phyloP scores from a whole-genome alignment of 2,113 vertebrate genomes.

The Artemisiospiza belli region DNA sequence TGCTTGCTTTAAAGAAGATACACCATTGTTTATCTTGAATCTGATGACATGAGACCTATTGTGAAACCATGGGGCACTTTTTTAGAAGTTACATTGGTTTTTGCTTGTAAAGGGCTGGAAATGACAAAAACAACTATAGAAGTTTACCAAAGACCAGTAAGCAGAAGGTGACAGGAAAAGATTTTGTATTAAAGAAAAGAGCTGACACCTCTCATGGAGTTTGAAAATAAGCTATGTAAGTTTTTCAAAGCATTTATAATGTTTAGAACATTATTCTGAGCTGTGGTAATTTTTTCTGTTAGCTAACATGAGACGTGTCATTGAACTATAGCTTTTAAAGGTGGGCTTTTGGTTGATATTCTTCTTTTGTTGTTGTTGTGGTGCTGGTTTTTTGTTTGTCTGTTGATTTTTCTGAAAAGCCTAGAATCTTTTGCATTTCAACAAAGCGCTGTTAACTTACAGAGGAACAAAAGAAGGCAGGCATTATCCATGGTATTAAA shows the following conservation, averaged over 20 bases:
- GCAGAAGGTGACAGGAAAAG: background rate
- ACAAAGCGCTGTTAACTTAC: background rate
- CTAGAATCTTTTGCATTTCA: background rate
- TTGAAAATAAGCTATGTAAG: background rate
- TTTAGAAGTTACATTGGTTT: background rate
- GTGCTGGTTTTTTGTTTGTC: background rate
- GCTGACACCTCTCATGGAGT: background rate
- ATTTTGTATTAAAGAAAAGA: background rate
- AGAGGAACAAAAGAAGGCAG: background rate
- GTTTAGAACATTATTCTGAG: background rate
- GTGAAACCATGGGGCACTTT: background rate
- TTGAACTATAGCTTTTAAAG: background rate
- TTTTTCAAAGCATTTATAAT: background rate
- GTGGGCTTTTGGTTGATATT: rapidly evolving
- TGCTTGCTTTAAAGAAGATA: background rate
- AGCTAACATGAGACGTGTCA: background rate
- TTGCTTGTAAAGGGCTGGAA: background rate
- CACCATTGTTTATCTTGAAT: background rate
- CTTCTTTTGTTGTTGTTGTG: background rate
- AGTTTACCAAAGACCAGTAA: background rate
- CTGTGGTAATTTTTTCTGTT: background rate
- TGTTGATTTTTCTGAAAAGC: background rate
- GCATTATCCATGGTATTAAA: background rate
- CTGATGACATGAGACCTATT: background rate
- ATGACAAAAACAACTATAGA: background rate